Base-by-base conservation (phyloP, 2,888 invertebrate genomes). In the Papilio elwesi region DNA sequence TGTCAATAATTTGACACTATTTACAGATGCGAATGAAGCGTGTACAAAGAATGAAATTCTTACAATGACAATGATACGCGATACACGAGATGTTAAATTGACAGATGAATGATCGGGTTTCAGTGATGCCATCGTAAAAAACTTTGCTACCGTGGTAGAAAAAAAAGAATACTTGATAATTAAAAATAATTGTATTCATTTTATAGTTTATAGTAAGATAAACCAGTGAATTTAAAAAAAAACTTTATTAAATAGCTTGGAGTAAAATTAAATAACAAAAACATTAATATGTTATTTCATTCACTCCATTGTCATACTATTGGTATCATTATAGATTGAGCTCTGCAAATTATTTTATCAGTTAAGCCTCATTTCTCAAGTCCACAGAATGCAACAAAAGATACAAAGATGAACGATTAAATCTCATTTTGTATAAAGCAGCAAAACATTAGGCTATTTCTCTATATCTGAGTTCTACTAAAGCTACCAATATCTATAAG, bases 1-100 rank as follows among this genome's bases (percentile, higher is more conserved):
- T 64, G 68, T 64, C 68, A 68, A 68, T 63, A 51, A 53, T 51
- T 62, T 68, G 68, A 68, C 68, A 55, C 49, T 73, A 73, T 64
- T 55, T 64, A 64, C 57, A 57, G 26, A 57, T 43, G 64, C 7
- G 53, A 68, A 63, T 43, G 73, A 73, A 43, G 55, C 48, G 48
- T 55, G 68, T 55, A 49, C 65, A 64, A 36, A 38, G 57, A 63
- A 68, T 43, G 73, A 57, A 55, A 48, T 15, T 38, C 66, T 26
- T 43, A 15, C 48, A 55, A 63, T 62, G 63, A 26, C 26, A 26
- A 26, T 26, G 26, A 26, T 26, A 26, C 26, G 26, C 26, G 26
- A 72, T 51, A 38, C 49, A 12, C 36, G 59, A 57, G 67, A 52
- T 59, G 43, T 43, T 13, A n/a, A 16, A 38, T 13, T 67, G 53